Conservation (phyloP, 1,140 invertebrate genomes). For the Orius insidiosus region DNA sequence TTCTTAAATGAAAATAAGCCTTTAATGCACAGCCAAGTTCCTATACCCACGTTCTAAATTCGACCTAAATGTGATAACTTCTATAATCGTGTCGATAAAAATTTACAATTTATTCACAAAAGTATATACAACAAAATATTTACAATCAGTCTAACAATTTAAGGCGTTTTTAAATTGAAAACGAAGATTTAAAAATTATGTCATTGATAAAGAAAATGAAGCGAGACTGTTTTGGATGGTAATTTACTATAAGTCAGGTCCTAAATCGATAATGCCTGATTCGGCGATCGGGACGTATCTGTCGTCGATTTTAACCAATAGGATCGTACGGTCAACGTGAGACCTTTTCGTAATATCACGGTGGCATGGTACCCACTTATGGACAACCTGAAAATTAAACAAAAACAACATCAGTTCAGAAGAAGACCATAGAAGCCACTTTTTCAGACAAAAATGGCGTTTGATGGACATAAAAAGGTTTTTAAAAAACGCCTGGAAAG, state of each 20-base stretch:
- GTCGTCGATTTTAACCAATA: constrained; percentile 83
- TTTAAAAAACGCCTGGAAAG: no score
- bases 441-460: no score
- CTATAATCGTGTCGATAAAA: constrained; percentile 10
- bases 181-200: no score
- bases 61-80: background rate
- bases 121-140: constrained; percentile 8
- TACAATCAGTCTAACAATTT: constrained; percentile 13
- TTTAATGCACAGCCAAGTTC: constrained; percentile 16
- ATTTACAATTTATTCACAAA: constrained; percentile 4
- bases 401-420: no score
- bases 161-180: background rate
- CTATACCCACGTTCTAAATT: constrained; percentile 7
- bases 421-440: no score
- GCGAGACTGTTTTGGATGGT: constrained; percentile 4
- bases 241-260: constrained; percentile 50
- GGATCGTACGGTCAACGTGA: constrained; percentile 75
- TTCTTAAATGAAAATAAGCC: constrained; percentile 1
- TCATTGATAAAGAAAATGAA: background rate
- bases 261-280: constrained; percentile 61
- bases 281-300: constrained; percentile 86
- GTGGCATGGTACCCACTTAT: constrained; percentile 81
- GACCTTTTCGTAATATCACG: constrained; percentile 66
- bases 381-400: constrained; percentile 44
- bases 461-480: no score